Conservation (phyloP, 2,113 vertebrate species). For the Craseonycteris thonglongyai region DNA sequence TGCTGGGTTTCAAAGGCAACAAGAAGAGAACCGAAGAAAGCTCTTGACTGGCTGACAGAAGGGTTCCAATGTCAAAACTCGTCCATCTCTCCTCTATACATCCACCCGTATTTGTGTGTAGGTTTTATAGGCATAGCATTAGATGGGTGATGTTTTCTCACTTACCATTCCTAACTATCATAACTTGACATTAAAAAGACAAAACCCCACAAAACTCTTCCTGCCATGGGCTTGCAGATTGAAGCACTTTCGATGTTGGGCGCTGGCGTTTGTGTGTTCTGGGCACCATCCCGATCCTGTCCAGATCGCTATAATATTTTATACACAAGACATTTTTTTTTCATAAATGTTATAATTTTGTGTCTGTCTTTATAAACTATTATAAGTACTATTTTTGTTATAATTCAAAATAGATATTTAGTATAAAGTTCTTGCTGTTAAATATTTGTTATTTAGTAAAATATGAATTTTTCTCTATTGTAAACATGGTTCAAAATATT, state of each 20-base stretch:
- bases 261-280: constrained; percentile 56
- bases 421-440: constrained; percentile 94
- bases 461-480: constrained; percentile 92
- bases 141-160: constrained; percentile 65
- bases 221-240: constrained; percentile 82
- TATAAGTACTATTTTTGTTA: constrained; percentile 99
- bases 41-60: constrained; percentile 25
- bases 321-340: constrained; percentile 76
- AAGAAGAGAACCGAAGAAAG: neutral
- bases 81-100: neutral
- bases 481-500: constrained; percentile 94
- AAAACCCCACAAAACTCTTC: constrained; percentile 62
- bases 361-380: constrained; percentile 89
- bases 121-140: constrained; percentile 62
- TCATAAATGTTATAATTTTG: constrained; percentile 76
- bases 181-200: constrained; percentile 76
- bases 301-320: constrained; percentile 79
- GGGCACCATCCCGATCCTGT: constrained; percentile 72
- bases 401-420: constrained; percentile 99
- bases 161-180: constrained; percentile 78
- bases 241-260: constrained; percentile 85
- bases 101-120: constrained; percentile 32
- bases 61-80: neutral
- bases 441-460: constrained; percentile 99
- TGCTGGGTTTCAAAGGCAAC: constrained; percentile 21